Evolutionary conservation across 2,113 vertebrate genomes (phyloP).

Genomic region (Haplochromis vanheusdeni): DNA sequence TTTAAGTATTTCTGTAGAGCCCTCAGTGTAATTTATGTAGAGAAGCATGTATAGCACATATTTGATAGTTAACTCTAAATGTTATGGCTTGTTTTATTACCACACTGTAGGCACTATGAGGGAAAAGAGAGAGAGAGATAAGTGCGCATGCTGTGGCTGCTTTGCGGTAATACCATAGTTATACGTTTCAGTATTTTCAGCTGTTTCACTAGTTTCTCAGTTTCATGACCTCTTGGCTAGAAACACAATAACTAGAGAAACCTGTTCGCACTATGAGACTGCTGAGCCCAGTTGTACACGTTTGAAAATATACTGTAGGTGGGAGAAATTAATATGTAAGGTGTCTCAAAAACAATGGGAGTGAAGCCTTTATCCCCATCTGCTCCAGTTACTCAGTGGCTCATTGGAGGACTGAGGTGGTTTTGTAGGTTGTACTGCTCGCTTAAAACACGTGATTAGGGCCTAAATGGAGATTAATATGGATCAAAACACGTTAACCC

Average conservation of each 20-base stretch:
- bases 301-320: neutral
- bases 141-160: neutral
- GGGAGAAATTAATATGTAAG: neutral
- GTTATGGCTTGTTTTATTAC: neutral
- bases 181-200: neutral
- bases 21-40: neutral
- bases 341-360: neutral
- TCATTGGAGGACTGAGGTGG: neutral
- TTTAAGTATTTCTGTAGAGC: neutral
- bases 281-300: neutral
- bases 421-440: neutral
- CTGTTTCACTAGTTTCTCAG: neutral
- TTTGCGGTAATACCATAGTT: neutral
- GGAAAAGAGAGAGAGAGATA: neutral
- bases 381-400: neutral
- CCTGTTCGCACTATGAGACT: neutral
- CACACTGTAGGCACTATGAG: neutral
- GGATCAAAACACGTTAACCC: neutral
- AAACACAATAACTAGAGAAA: neutral
- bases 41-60: neutral
- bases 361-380: neutral
- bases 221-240: neutral
- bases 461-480: neutral
- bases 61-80: neutral
- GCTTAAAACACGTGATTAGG: neutral